Evolutionary conservation across 2,797 vertebrate genomes (phyloP).

Genomic region (Apogon talboti): DNA sequence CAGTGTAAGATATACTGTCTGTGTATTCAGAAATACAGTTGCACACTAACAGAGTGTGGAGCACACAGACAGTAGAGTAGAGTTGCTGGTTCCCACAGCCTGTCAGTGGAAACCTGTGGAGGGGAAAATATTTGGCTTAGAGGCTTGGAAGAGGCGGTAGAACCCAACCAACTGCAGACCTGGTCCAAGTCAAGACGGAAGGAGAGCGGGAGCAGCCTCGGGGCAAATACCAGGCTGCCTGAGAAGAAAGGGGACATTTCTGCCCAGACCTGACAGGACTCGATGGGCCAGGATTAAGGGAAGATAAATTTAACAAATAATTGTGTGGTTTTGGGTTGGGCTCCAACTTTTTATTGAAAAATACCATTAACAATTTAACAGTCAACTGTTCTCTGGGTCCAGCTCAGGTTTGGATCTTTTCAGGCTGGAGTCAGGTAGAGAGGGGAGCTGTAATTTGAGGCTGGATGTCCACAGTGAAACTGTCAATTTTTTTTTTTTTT

Average conservation of each 20-base stretch:
- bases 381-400: constrained; percentile 9
- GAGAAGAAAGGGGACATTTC: constrained; percentile 30
- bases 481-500: not conserved
- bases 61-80: constrained; percentile 52
- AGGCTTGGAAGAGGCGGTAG: constrained; percentile 62
- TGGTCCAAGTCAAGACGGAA: constrained; percentile 45
- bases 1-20: too few relatives aligned
- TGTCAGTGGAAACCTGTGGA: constrained; percentile 79
- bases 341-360: constrained; percentile 20
- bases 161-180: constrained; percentile 41
- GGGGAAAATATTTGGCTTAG: constrained; percentile 82
- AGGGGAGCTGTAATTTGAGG: not conserved
- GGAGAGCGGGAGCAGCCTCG: constrained; percentile 38
- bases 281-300: constrained; percentile 16
- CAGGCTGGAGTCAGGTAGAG: not conserved
- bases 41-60: not conserved
- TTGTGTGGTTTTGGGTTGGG: constrained; percentile 14
- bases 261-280: constrained; percentile 31
- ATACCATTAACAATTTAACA: constrained; percentile 21
- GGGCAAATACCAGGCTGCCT: constrained; percentile 54
- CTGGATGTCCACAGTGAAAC: not conserved
- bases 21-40: constrained; percentile 2
- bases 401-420: constrained; percentile 7
- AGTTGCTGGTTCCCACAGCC: constrained; percentile 78
- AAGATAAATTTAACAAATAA: constrained; percentile 32